These are phyloP conservation scores for Plagodis pulveraria DNA, from an alignment of 2,888 invertebrate species.

Conservation along the genomic window DNA sequence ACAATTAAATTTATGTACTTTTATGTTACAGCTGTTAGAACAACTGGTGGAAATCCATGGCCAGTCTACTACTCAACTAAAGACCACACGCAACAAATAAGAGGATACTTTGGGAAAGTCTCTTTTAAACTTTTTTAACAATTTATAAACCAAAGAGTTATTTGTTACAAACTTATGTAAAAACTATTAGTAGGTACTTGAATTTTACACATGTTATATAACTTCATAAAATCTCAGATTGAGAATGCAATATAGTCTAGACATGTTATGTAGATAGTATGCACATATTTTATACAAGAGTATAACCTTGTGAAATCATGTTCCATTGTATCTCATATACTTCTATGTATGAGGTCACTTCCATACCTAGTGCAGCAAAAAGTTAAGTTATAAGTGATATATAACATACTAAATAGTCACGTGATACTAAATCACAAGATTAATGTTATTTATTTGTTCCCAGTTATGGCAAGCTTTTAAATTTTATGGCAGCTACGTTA, in stretches of 20 bases:
- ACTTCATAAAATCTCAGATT: not conserved
- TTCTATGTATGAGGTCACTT: too few species aligned
- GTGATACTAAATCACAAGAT: too few species aligned
- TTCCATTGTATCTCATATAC: too few species aligned
- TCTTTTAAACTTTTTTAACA: conserved; percentile 21
- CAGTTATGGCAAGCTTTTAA: not conserved
- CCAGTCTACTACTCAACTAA: conserved; percentile 59
- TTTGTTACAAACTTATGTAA: not conserved
- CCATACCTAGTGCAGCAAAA: too few species aligned
- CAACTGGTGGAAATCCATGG: conserved; percentile 48
- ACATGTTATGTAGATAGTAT: too few species aligned
- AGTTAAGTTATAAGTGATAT: too few species aligned
- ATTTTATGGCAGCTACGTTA: conserved; percentile 32
- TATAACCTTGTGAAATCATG: too few species aligned
- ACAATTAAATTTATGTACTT: conserved; percentile 8
- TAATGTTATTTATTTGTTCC: not conserved
- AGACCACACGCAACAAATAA: conserved; percentile 45
- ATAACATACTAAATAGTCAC: too few species aligned
- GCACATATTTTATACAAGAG: too few species aligned
- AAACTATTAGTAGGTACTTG: not conserved
- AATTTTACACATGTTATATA: not conserved
- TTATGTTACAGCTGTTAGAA: conserved; percentile 53
- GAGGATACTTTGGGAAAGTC: conserved; percentile 34
- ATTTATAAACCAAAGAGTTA: conserved; percentile 10
- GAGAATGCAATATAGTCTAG: too few species aligned